phyloP scores from a whole-genome alignment of 1,140 invertebrate genomes.

The Apis mellifera region DNA sequence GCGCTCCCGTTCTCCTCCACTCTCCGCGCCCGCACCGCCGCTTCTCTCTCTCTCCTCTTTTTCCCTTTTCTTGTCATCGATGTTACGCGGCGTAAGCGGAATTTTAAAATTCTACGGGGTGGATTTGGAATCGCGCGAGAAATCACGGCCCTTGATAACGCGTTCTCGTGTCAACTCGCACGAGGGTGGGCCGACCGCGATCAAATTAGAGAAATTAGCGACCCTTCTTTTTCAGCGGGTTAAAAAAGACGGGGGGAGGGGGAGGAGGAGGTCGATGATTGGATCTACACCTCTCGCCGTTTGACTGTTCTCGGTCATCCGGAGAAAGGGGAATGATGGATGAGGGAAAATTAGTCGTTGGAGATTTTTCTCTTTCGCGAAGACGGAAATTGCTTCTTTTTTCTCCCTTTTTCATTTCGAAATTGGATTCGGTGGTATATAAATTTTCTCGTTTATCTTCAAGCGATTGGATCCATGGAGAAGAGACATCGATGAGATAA shows the following conservation, averaged over 20 bases:
- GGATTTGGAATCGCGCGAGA: slow-evolving; percentile 2
- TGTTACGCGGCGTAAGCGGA: slow-evolving; percentile 19
- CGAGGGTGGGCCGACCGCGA: slow-evolving; percentile 31
- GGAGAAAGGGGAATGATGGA: background rate
- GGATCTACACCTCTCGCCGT: slow-evolving; percentile 7
- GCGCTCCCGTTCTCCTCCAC: slow-evolving; percentile 20
- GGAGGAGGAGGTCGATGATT: slow-evolving; percentile 18
- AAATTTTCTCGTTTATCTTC: too few species aligned
- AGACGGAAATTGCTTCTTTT: background rate
- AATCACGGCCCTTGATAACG: slow-evolving; percentile 53
- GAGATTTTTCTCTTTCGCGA: background rate
- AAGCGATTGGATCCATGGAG: too few species aligned
- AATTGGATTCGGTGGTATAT: too few species aligned
- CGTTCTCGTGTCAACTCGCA: slow-evolving; percentile 4
- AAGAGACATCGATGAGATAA: too few species aligned
- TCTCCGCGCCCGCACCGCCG: slow-evolving; percentile 16
- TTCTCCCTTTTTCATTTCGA: too few species aligned
- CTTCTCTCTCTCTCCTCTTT: background rate
- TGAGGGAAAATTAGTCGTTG: slow-evolving; percentile 48
- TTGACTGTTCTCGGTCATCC: slow-evolving; percentile 21
- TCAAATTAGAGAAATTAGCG: slow-evolving; percentile 68
- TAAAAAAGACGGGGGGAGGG: background rate
- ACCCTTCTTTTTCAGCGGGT: slow-evolving; percentile 36
- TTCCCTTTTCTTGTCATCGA: slow-evolving; percentile 14
- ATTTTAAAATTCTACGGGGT: slow-evolving; percentile 49